Evolutionary conservation across 2,113 vertebrate genomes (phyloP), one percentile per base, ranked within the genome.

Genomic region (Hippopotamus amphibius): DNA sequence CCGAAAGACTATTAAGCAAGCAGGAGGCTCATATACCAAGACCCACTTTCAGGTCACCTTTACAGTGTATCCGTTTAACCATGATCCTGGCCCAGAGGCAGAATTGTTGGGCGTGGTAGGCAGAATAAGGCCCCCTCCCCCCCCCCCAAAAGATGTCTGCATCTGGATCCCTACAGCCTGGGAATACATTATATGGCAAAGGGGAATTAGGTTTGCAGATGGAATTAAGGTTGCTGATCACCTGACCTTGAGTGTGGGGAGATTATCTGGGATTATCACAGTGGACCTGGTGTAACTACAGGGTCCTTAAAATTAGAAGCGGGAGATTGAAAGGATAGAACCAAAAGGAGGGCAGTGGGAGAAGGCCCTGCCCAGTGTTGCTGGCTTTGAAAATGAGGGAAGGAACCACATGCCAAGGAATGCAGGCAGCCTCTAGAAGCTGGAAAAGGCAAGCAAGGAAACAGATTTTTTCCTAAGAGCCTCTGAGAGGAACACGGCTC

Each of bases 251-350:
- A 37, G 13, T 43, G 28, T 59, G 30, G 22, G 69, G 33, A 59
- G 30, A 1, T 33, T 6, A 53, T 21, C 21, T 28, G 72, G 41
- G 59, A 37, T 71, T 50, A 19, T 41, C 19, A 24, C 13, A 5
- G 57, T 15, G 19, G 28, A 14, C 24, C 48, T 30, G 11, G 0
- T 14, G 28, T 55, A 12, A n/a, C 65, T 28, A 37, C 22, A 19
- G 76, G 14, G 15, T 28, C 33, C 43, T 80, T 86, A 19, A 66
- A 37, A 59, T 21, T n/a, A 11, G 12, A 26, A n/a, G 24, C n/a
- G 2, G 33, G 57, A 48, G 21, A 37, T 16, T 43, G 5, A 33
- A 84, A 69, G 90, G 24, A 16, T 28, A 57, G 77, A 71, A 12
- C 33, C 24, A 19, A 15, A 41, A 88, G 15, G 28, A 10, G 28